Conservation (phyloP, 2,113 vertebrate species). For the Thomomys bottae region DNA sequence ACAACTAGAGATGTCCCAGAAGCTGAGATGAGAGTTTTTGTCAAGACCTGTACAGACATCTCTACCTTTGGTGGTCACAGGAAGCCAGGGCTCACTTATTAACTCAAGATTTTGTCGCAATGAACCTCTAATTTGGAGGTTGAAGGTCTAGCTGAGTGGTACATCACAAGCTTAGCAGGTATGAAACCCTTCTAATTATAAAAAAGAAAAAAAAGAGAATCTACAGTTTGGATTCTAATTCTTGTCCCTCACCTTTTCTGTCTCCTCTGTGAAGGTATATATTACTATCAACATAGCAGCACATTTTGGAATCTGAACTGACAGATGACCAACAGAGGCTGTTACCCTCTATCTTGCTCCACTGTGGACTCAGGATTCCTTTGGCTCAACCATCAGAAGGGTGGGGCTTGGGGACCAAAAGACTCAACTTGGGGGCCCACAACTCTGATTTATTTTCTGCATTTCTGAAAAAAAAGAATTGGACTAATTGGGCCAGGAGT, state of each 20-base stretch:
- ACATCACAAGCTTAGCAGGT: background rate
- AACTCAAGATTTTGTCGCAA: background rate
- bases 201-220: background rate
- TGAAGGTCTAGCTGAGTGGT: background rate
- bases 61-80: slow-evolving; percentile 48
- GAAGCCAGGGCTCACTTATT: background rate
- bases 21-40: background rate
- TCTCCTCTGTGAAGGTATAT: background rate
- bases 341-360: background rate
- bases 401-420: background rate
- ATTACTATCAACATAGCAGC: background rate
- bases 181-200: background rate
- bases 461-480: background rate
- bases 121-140: background rate
- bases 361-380: background rate
- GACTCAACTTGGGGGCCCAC: background rate
- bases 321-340: background rate
- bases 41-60: background rate
- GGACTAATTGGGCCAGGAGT: no score
- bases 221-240: background rate
- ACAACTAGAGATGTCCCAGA: background rate
- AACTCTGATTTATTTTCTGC: background rate
- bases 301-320: background rate
- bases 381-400: background rate
- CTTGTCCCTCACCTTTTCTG: background rate